Evolutionary conservation across 2,113 vertebrate species (phyloP).

Genomic region (Gavia stellata): DNA sequence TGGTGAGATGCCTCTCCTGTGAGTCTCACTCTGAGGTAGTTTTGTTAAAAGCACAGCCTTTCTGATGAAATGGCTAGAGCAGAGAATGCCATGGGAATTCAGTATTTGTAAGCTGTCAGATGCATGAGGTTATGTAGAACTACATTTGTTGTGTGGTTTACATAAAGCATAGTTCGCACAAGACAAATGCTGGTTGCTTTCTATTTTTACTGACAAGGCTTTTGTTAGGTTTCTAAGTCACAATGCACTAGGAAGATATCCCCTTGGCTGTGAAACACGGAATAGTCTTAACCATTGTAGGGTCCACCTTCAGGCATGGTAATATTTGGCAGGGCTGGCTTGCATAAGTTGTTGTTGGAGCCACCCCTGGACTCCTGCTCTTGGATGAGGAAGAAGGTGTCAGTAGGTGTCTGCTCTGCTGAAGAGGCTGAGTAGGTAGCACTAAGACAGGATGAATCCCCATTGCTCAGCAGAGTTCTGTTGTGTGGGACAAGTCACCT

Average conservation of each 20-base stretch:
- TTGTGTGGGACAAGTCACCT: neutral
- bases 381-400: neutral
- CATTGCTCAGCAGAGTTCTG: neutral
- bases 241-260: neutral
- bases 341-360: neutral
- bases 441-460: neutral
- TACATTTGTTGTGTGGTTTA: neutral
- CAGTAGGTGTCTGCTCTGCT: neutral
- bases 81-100: neutral
- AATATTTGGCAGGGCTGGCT: neutral
- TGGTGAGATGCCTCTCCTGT: neutral
- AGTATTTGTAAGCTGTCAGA: neutral
- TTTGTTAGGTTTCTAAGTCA: neutral
- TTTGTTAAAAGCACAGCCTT: neutral
- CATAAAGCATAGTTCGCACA: neutral
- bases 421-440: neutral
- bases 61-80: neutral
- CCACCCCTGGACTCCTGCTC: neutral
- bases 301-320: neutral
- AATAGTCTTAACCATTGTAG: neutral
- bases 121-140: neutral
- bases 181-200: neutral
- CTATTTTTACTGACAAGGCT: neutral
- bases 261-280: neutral
- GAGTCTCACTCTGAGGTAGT: neutral